Evolutionary conservation across 2,888 invertebrate species (phyloP).

Genomic region (Tenthredo scrophulariae): DNA sequence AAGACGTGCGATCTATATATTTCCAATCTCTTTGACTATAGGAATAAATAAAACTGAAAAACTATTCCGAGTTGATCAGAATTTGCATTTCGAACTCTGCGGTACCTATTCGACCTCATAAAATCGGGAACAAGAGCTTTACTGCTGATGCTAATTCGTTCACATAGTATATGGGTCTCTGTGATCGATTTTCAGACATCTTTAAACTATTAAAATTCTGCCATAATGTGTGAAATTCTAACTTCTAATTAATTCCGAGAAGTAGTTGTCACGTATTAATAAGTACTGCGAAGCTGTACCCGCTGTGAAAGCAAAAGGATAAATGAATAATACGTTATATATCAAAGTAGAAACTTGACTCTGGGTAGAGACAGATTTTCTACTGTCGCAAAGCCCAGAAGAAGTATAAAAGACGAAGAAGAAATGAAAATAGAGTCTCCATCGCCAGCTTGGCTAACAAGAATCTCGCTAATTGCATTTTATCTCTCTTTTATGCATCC

Average conservation of each 20-base stretch:
- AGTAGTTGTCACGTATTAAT: background rate
- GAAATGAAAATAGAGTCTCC: slow-evolving; percentile 41
- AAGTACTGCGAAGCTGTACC: background rate
- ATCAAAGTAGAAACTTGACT: slow-evolving; percentile 26
- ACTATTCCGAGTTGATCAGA: background rate
- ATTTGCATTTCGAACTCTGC: slow-evolving; percentile 20
- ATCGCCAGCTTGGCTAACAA: slow-evolving; percentile 53
- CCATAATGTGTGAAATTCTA: background rate
- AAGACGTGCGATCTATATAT: slow-evolving; percentile 13
- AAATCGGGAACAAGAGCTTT: background rate
- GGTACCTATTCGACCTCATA: background rate
- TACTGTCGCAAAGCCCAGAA: slow-evolving; percentile 13
- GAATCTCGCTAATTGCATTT: slow-evolving; percentile 61
- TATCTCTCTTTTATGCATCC: slow-evolving; percentile 51
- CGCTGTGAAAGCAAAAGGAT: background rate
- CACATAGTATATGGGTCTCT: background rate
- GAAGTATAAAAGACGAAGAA: slow-evolving; percentile 25
- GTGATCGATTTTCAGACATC: background rate
- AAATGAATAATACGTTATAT: background rate
- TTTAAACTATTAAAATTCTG: background rate
- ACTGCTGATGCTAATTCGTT: background rate
- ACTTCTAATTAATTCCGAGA: background rate
- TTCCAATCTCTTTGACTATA: background rate
- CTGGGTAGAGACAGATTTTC: slow-evolving; percentile 1
- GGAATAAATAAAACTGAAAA: background rate